phyloP scores from a whole-genome alignment of 2,113 vertebrate species.

The Toxotes chatareus region DNA sequence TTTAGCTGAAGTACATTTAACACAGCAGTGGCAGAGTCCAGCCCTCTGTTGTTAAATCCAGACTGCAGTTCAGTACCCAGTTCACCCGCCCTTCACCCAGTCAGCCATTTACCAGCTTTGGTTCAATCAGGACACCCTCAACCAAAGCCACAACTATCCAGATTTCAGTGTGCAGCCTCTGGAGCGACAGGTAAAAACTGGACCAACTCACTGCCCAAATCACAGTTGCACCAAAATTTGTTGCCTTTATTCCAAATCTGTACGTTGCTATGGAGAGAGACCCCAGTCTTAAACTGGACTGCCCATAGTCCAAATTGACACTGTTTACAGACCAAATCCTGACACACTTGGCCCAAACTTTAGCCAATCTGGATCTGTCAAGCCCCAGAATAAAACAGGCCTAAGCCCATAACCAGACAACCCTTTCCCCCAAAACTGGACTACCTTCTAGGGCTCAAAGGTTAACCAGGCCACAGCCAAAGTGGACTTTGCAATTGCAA shows the following conservation, averaged over 20 bases:
- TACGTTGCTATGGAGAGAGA: too few species aligned
- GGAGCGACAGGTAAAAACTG: not conserved
- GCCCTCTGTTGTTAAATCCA: not conserved
- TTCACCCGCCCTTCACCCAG: not conserved
- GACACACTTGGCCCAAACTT: not conserved
- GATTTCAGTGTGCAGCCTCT: too few species aligned
- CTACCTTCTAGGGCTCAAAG: not conserved
- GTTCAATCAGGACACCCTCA: not conserved
- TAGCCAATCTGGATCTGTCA: not conserved
- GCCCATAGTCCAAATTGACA: not conserved
- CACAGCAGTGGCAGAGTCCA: not conserved
- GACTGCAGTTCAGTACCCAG: not conserved
- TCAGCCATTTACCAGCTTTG: not conserved
- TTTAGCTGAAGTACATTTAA: constrained; percentile 11
- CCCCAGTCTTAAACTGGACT: too few species aligned
- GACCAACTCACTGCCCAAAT: not conserved
- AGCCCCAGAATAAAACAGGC: not conserved
- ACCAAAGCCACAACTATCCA: not conserved
- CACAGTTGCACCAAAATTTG: not conserved
- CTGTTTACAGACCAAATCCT: not conserved
- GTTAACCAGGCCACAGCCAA: not conserved
- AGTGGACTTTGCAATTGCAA: not conserved
- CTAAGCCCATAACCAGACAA: not conserved
- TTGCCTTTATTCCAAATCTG: not conserved
- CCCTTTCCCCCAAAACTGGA: not conserved